Percentiles rank a stretch among this genome's conserved stretches.
These are phyloP conservation scores for Hemistola chrysoprasaria DNA, from an alignment of 2,888 invertebrate genomes.

Conservation along the genomic window DNA sequence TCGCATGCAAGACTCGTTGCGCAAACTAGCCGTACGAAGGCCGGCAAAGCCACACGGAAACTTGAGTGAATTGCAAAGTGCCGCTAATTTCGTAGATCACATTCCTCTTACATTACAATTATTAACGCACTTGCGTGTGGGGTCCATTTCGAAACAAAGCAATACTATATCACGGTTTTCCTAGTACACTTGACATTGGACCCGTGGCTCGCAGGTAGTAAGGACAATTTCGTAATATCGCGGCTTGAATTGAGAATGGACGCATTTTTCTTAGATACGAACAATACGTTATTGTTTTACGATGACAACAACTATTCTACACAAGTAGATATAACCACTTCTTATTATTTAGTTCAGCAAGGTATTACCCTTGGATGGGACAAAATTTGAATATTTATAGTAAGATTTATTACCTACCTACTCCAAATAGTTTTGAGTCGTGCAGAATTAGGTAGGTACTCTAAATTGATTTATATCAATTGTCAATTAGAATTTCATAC, in stretches of 20 bases:
- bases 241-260: constrained; percentile 26
- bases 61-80: constrained; percentile 52
- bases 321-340: constrained; percentile 1
- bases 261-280: constrained; percentile 7
- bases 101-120: constrained; percentile 16
- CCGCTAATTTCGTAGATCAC: constrained; percentile 44
- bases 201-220: constrained; percentile 30
- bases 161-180: constrained; percentile 39
- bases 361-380: too few relatives aligned
- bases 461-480: too few relatives aligned
- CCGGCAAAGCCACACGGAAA: constrained; percentile 52
- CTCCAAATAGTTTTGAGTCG: too few relatives aligned
- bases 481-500: too few relatives aligned
- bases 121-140: constrained; percentile 9
- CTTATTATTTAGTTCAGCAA: too few relatives aligned
- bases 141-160: constrained; percentile 31
- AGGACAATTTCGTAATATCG: constrained; percentile 54
- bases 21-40: constrained; percentile 51
- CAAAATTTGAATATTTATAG: too few relatives aligned
- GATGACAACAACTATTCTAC: not conserved
- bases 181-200: constrained; percentile 71
- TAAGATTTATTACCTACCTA: too few relatives aligned
- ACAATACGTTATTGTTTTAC: constrained; percentile 11
- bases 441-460: too few relatives aligned
- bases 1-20: too few relatives aligned